Evolutionary conservation across 2,797 vertebrate genomes (phyloP).

Genomic region (Amblyraja radiata): DNA sequence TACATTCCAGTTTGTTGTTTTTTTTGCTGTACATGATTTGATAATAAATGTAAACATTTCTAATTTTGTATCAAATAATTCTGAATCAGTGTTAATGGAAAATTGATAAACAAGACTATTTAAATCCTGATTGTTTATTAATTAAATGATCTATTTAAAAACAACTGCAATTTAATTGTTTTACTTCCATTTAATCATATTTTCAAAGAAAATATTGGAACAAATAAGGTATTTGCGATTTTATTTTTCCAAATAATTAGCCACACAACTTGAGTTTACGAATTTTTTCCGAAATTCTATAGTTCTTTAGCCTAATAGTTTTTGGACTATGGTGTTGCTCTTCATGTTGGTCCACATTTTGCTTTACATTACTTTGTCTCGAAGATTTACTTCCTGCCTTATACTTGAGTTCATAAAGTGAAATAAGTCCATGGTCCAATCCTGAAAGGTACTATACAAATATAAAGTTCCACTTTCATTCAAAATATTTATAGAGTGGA

Average conservation of each 20-base stretch:
- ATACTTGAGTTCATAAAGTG: neutral
- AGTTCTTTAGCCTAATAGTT: neutral
- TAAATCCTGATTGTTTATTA: neutral
- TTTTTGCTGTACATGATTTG: neutral
- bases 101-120: neutral
- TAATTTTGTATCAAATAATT: neutral
- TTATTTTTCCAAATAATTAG: neutral
- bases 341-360: neutral
- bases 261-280: neutral
- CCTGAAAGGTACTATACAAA: neutral
- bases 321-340: neutral
- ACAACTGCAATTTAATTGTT: neutral
- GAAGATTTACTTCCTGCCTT: neutral
- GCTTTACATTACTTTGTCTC: neutral
- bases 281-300: neutral
- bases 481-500: neutral
- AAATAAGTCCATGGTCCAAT: too few species aligned
- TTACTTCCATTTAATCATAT: neutral
- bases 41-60: neutral
- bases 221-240: neutral
- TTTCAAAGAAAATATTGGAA: neutral
- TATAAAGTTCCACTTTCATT: neutral
- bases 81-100: neutral
- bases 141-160: neutral
- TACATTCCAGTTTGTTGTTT: neutral